A percentile compares a stretch with the other conserved stretches of the same genome.
These are phyloP conservation scores for Epinotia brunnichana DNA, from an alignment of 2,888 invertebrate species.

Conservation along the genomic window DNA sequence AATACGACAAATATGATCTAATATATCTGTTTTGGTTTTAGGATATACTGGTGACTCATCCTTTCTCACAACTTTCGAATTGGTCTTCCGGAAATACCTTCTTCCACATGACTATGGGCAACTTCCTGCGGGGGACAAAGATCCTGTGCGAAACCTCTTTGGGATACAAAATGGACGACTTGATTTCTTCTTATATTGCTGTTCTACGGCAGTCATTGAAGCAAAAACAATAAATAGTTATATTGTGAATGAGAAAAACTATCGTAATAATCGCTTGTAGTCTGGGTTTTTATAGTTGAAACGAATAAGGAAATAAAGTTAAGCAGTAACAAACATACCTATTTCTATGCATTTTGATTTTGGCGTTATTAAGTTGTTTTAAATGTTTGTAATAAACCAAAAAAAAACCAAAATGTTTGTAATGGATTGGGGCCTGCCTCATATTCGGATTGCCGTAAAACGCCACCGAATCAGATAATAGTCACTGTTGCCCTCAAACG, in stretches of 20 bases:
- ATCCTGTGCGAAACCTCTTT: conserved; percentile 94
- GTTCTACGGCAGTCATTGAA: conserved; percentile 76
- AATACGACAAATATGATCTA: background rate
- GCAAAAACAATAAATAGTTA: conserved; percentile 51
- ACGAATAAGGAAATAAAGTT: background rate
- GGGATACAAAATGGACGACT: conserved; percentile 98
- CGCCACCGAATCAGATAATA: too few relatives aligned
- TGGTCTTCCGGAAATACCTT: conserved; percentile 98
- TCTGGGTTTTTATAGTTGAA: background rate
- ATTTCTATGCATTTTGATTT: too few relatives aligned
- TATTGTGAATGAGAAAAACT: background rate
- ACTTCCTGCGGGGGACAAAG: conserved; percentile 94
- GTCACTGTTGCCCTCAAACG: too few relatives aligned
- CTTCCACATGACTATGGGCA: conserved; percentile 98
- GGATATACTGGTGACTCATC: conserved; percentile 92
- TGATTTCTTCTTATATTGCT: conserved; percentile 94
- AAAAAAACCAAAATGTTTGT: too few relatives aligned
- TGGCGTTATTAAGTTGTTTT: too few relatives aligned
- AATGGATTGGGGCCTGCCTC: too few relatives aligned
- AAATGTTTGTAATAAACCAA: too few relatives aligned
- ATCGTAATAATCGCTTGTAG: background rate
- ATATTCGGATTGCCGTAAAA: too few relatives aligned
- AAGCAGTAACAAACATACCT: too few relatives aligned
- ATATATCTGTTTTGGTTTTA: conserved; percentile 61
- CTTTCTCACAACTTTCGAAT: conserved; percentile 94